Evolutionary conservation across 2,888 invertebrate species (phyloP).

Genomic region (Steinernema hermaphroditum): DNA sequence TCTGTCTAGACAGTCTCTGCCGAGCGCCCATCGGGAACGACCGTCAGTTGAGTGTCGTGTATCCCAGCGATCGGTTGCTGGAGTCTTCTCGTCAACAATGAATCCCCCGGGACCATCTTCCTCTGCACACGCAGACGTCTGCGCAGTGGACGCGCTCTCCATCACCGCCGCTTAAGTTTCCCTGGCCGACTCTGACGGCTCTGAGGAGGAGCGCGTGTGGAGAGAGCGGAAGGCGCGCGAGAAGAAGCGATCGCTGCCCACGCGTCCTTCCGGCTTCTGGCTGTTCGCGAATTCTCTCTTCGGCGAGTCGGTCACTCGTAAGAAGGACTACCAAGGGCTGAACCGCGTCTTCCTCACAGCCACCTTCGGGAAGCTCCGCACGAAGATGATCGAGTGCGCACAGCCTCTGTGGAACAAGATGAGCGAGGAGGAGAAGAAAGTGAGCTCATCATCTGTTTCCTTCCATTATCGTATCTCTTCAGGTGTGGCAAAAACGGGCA

Average conservation of each 20-base stretch:
- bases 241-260: background rate
- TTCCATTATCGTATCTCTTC: background rate
- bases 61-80: background rate
- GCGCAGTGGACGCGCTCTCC: background rate
- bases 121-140: background rate
- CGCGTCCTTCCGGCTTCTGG: background rate
- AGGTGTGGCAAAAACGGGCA: conserved; percentile 17
- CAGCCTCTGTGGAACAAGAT: conserved; percentile 16
- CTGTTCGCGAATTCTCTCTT: conserved; percentile 4
- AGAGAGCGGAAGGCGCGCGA: background rate
- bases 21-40: background rate
- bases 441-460: background rate
- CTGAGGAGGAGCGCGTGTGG: background rate
- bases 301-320: background rate
- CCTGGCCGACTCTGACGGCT: background rate
- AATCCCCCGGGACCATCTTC: background rate
- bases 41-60: background rate
- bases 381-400: conserved; percentile 1
- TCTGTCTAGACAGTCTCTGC: no score
- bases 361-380: conserved; percentile 6
- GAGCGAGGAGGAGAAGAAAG: conserved; percentile 21
- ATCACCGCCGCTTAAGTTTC: background rate
- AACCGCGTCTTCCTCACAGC: conserved; percentile 8
- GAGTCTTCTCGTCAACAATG: background rate
- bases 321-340: conserved; percentile 1